These are phyloP conservation scores for Melopsittacus undulatus DNA, from an alignment of 2,797 vertebrate genomes.

Conservation along the genomic window DNA sequence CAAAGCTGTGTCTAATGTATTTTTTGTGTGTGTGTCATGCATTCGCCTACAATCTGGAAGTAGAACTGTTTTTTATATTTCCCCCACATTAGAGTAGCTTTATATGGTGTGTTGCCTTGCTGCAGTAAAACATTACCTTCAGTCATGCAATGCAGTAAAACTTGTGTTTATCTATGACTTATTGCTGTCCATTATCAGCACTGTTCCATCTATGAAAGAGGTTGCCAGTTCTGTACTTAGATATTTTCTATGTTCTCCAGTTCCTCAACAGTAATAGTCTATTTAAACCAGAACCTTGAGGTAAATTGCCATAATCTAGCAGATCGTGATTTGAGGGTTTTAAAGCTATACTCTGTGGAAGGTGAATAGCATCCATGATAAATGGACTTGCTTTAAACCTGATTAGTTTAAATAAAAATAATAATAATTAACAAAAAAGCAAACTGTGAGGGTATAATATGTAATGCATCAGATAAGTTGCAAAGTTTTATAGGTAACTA, in stretches of 20 bases:
- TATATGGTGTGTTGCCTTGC: background rate
- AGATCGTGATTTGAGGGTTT: background rate
- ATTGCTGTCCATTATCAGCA: background rate
- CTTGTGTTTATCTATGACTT: background rate
- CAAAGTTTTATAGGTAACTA: background rate
- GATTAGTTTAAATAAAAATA: background rate
- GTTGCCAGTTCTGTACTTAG: background rate
- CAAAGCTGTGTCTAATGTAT: background rate
- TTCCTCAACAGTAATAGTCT: background rate
- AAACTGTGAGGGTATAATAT: background rate
- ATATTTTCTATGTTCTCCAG: background rate
- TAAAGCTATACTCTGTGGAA: background rate
- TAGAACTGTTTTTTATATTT: background rate
- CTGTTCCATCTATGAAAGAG: background rate
- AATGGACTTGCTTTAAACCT: background rate
- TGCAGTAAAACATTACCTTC: background rate
- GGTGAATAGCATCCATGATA: accelerated
- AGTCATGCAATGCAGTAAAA: background rate
- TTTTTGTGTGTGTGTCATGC: background rate
- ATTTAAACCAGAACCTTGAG: background rate
- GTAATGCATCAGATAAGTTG: background rate
- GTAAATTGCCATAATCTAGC: background rate
- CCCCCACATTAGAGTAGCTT: background rate
- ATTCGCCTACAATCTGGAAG: background rate
- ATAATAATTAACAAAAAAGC: background rate